Conservation (phyloP, 2,888 invertebrate species). For the Lypha dubia region DNA sequence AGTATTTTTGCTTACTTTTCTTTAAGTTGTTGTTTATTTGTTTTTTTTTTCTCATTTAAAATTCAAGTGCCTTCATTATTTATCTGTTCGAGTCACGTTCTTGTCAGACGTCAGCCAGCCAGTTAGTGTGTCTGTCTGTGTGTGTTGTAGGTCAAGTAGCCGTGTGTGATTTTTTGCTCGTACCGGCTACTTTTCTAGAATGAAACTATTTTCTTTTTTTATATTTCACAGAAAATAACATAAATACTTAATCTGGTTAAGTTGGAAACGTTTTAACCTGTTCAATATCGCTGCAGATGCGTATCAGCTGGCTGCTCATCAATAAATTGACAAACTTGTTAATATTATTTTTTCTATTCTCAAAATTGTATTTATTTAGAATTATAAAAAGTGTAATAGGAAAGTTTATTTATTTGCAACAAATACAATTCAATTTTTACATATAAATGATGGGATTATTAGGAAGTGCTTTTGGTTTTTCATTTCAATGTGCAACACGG, state of each 20-base stretch:
- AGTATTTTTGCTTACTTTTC: background rate
- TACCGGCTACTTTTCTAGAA: background rate
- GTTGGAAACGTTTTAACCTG: background rate
- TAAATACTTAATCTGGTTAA: background rate
- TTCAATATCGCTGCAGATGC: background rate
- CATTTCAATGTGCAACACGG: no score
- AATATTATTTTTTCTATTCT: background rate
- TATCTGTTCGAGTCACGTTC: constrained; percentile 50
- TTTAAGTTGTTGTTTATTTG: no score
- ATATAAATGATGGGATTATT: no score
- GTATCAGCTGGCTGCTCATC: background rate
- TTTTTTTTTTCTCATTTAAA: constrained; percentile 6
- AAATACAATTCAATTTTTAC: no score
- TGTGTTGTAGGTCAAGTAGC: constrained; percentile 48
- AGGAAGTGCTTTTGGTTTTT: no score
- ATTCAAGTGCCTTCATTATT: background rate
- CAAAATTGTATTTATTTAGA: no score
- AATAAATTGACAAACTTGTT: background rate
- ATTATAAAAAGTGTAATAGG: no score
- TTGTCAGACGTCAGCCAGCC: constrained; percentile 14
- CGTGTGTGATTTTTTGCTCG: background rate
- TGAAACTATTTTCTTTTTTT: background rate
- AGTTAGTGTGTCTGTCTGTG: no score
- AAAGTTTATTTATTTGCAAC: no score
- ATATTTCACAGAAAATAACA: background rate